Conservation (phyloP, 2,113 vertebrate genomes). For the Alligator mississippiensis region DNA sequence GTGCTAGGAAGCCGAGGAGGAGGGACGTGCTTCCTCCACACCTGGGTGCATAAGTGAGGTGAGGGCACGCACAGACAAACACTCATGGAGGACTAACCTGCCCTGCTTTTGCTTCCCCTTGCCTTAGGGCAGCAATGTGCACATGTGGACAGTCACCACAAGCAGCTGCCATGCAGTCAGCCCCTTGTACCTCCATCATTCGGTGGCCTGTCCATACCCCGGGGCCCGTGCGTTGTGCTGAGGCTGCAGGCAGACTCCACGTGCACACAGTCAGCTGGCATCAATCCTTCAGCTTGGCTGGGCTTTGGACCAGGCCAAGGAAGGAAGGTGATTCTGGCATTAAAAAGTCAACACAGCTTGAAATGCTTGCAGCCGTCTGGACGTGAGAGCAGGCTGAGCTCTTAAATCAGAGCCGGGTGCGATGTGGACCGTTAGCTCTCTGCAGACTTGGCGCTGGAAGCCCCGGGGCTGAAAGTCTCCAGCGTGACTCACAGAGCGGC, state of each 20-base stretch:
- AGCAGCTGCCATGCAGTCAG: too few relatives aligned
- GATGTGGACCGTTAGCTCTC: neutral
- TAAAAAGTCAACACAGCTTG: neutral
- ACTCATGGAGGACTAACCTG: too few relatives aligned
- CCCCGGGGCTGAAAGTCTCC: neutral
- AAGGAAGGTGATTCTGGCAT: neutral
- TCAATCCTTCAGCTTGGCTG: neutral
- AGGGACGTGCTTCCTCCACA: neutral
- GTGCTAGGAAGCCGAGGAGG: neutral
- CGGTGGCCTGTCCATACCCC: too few relatives aligned
- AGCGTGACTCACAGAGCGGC: neutral
- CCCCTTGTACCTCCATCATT: too few relatives aligned
- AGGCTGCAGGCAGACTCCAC: rapidly evolving
- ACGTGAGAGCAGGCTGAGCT: neutral
- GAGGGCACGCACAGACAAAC: too few relatives aligned
- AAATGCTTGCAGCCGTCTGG: neutral
- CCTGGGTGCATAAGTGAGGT: too few relatives aligned
- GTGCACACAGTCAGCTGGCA: neutral
- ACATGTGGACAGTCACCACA: too few relatives aligned
- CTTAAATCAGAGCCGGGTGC: neutral
- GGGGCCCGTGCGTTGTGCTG: neutral
- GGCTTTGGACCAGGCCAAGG: neutral
- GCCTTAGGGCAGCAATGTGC: too few relatives aligned
- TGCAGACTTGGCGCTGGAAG: neutral
- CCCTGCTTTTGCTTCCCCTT: too few relatives aligned